Percentiles rank a stretch among this genome's conserved stretches.
phyloP scores from a whole-genome alignment of 2,113 vertebrate species.

The Octodon degus region DNA sequence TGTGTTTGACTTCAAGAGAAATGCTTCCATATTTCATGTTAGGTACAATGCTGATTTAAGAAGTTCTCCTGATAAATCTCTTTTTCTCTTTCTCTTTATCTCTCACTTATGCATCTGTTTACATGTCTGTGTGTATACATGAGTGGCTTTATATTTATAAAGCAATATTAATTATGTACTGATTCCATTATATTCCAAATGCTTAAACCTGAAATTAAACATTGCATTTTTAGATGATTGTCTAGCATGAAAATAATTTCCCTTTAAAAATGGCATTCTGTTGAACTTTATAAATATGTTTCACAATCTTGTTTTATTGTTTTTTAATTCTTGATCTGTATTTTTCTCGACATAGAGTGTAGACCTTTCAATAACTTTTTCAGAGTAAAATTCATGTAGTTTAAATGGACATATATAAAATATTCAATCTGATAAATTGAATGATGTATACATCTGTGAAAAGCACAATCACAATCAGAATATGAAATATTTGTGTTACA shows the following conservation, averaged over 20 bases:
- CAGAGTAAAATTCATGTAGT: neutral
- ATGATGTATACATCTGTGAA: neutral
- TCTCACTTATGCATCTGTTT: neutral
- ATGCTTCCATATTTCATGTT: neutral
- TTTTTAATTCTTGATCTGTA: neutral
- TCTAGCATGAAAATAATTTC: neutral
- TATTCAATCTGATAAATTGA: neutral
- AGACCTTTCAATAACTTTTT: neutral
- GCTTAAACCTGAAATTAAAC: neutral
- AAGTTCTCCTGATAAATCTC: neutral
- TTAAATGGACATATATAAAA: neutral
- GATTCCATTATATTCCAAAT: neutral
- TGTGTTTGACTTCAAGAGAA: neutral
- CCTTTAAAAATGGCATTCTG: neutral
- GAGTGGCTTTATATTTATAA: neutral
- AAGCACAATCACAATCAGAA: neutral
- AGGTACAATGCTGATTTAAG: neutral
- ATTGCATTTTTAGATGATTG: neutral
- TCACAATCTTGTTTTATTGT: neutral
- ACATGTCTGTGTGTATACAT: neutral
- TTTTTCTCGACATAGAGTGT: neutral
- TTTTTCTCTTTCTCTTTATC: neutral
- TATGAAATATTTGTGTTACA: neutral
- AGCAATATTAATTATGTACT: neutral
- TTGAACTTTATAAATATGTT: neutral